Conservation (phyloP, 2,113 vertebrate species). For the Sminthopsis crassicaudata region DNA sequence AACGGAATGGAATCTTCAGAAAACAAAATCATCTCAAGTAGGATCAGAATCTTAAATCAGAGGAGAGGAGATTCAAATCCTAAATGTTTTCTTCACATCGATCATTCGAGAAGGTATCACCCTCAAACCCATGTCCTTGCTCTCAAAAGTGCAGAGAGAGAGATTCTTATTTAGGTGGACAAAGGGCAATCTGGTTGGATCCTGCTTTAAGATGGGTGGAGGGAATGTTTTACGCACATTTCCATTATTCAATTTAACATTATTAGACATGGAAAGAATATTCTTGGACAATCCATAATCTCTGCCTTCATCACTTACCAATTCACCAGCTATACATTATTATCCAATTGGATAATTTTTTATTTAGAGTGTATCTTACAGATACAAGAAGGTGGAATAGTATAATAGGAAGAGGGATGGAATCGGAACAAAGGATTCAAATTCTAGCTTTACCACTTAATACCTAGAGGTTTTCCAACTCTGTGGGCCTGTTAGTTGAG, state of each 20-base stretch:
- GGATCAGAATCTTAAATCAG: slow-evolving; percentile 8
- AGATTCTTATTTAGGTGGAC: not conserved
- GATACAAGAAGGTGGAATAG: not conserved
- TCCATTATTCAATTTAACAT: not conserved
- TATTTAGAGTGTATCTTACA: not conserved
- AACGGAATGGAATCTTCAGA: not conserved
- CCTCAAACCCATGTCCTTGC: not conserved
- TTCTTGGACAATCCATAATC: not conserved
- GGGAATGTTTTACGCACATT: not conserved
- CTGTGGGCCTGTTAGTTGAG: not conserved
- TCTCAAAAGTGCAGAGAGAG: not conserved
- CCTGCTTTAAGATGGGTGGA: not conserved
- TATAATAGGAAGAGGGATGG: not conserved
- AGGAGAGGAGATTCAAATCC: accelerated
- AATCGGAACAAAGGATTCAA: not conserved
- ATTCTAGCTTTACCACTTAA: not conserved
- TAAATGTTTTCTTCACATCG: not conserved
- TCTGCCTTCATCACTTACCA: not conserved
- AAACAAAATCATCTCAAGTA: slow-evolving; percentile 30
- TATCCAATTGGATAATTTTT: not conserved
- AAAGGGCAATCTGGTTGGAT: not conserved
- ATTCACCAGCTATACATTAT: not conserved
- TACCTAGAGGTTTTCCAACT: not conserved
- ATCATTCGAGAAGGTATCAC: not conserved
- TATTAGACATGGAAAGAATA: not conserved